Percentiles rank a stretch among this genome's conserved stretches.
Evolutionary conservation across 2,797 vertebrate genomes (phyloP).

Genomic region (Leptodactylus fallax): DNA sequence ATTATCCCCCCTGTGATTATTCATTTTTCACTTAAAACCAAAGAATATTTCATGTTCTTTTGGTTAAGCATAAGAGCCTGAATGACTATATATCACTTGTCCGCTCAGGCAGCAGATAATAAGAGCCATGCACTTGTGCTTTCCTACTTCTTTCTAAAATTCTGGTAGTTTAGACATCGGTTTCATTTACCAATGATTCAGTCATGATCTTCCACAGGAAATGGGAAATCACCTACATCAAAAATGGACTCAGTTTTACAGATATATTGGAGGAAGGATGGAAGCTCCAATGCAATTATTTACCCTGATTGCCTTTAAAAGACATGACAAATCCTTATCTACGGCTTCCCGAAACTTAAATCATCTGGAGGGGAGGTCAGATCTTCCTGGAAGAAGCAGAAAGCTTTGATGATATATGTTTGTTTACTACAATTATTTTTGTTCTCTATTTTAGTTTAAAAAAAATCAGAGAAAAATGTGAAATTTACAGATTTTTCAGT

Average conservation of each 20-base stretch:
- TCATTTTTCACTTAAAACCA: conserved; percentile 70
- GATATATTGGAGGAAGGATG: conserved; percentile 81
- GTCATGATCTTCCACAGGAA: conserved; percentile 80
- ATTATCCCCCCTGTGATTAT: conserved; percentile 62
- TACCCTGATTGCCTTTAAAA: conserved; percentile 85
- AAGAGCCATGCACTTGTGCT: conserved; percentile 73
- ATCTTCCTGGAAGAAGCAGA: conserved; percentile 48
- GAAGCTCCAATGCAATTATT: conserved; percentile 77
- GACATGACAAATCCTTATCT: conserved; percentile 82
- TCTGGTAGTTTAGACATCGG: conserved; percentile 74
- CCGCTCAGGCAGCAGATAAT: conserved; percentile 73
- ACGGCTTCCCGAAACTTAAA: conserved; percentile 80
- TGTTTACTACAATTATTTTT: conserved; percentile 31
- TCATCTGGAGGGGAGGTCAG: conserved; percentile 77
- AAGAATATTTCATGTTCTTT: conserved; percentile 75
- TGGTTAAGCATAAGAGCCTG: conserved; percentile 68
- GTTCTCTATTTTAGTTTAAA: background rate
- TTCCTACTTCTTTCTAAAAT: conserved; percentile 67
- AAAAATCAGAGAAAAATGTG: too few species aligned
- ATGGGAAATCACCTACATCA: conserved; percentile 80
- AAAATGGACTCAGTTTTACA: conserved; percentile 83
- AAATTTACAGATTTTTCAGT: background rate
- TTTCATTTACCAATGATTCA: conserved; percentile 81
- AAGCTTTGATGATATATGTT: conserved; percentile 29
- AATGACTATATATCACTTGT: conserved; percentile 74